Conservation (phyloP, 2,113 vertebrate genomes). For the Oxyura jamaicensis region DNA sequence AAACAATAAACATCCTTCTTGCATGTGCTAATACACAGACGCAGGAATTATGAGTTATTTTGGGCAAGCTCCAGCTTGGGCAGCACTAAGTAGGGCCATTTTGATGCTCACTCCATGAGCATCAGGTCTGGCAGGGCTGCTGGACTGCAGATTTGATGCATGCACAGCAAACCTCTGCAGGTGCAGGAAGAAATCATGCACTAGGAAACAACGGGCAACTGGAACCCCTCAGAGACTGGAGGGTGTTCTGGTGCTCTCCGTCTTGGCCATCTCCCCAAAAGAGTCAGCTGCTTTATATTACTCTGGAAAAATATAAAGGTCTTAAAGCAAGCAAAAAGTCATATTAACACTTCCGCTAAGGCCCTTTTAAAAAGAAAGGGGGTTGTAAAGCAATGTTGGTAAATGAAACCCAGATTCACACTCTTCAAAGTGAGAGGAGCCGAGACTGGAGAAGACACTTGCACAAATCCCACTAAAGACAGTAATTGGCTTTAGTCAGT, state of each 20-base stretch:
- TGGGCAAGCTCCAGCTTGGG: neutral
- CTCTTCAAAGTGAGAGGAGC: neutral
- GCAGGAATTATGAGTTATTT: rapidly evolving
- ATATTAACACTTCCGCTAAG: slow-evolving; percentile 12
- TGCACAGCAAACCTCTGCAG: neutral
- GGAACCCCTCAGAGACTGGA: neutral
- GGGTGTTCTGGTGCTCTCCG: neutral
- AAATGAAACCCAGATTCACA: slow-evolving; percentile 50
- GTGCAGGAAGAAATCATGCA: rapidly evolving
- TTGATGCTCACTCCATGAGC: neutral
- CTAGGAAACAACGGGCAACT: neutral
- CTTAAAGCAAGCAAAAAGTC: neutral
- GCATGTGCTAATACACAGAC: rapidly evolving
- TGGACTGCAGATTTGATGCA: neutral
- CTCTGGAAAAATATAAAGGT: neutral
- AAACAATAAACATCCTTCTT: neutral
- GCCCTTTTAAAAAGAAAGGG: neutral
- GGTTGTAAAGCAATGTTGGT: neutral
- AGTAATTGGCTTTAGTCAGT: neutral
- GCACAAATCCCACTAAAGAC: neutral
- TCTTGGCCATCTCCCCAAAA: neutral
- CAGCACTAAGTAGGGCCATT: neutral
- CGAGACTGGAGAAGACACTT: neutral
- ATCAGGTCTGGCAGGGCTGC: slow-evolving; percentile 17
- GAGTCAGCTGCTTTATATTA: slow-evolving; percentile 41